Evolutionary conservation across 2,113 vertebrate species (phyloP).

Genomic region (Prionailurus viverrinus): DNA sequence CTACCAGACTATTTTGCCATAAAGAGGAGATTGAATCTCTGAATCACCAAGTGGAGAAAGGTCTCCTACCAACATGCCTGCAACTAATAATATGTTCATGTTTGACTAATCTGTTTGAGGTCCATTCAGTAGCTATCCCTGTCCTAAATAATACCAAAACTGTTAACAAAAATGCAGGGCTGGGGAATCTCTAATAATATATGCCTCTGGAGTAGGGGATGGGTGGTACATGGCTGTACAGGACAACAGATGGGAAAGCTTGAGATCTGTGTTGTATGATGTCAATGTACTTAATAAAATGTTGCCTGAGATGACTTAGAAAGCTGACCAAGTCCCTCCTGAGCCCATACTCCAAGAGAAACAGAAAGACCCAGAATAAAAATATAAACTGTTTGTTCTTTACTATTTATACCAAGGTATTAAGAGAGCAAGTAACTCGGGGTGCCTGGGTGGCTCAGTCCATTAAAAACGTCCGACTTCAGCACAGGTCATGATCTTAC

Average conservation of each 20-base stretch:
- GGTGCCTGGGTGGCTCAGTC: no score
- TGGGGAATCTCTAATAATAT: not conserved
- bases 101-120: not conserved
- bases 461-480: no score
- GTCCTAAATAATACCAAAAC: not conserved
- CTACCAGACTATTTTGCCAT: no score
- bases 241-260: not conserved
- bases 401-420: not conserved
- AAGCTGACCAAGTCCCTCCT: not conserved
- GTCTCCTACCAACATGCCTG: not conserved
- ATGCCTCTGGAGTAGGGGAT: not conserved
- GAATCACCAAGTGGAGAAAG: not conserved
- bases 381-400: not conserved
- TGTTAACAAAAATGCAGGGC: not conserved
- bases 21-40: conserved; percentile 42
- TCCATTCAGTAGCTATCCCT: not conserved
- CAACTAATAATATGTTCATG: not conserved
- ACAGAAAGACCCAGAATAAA: not conserved
- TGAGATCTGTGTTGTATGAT: not conserved
- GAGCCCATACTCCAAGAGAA: not conserved
- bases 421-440: not conserved
- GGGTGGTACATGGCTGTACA: not conserved
- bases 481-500: no score
- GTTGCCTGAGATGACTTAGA: not conserved
- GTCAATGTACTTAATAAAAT: no score